Conservation (phyloP, 2,113 vertebrate species). For the Neogobius melanostomus region DNA sequence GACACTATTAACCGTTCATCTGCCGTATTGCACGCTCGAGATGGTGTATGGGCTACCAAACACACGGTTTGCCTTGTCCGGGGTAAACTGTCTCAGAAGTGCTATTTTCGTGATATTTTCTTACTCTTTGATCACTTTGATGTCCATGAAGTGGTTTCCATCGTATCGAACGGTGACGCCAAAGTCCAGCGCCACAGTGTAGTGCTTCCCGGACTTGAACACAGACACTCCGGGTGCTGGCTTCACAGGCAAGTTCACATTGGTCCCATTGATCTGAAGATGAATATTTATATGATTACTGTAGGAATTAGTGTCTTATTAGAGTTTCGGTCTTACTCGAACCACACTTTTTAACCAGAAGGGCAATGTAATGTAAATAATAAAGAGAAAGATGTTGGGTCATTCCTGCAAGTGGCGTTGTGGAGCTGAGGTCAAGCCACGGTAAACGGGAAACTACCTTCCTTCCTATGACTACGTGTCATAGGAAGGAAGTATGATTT, state of each 20-base stretch:
- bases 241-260: slow-evolving; percentile 54
- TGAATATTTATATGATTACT: neutral
- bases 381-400: no score
- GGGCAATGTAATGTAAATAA: no score
- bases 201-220: slow-evolving; percentile 60
- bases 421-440: no score
- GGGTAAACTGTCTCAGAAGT: no score
- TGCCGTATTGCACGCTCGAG: no score
- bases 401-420: no score
- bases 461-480: no score
- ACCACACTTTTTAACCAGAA: neutral
- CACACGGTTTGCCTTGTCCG: no score
- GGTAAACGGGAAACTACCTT: no score
- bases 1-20: no score
- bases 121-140: slow-evolving; percentile 78
- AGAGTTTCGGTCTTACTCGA: neutral
- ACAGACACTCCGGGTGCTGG: slow-evolving; percentile 49
- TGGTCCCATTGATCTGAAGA: slow-evolving; percentile 64
- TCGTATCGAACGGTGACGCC: slow-evolving; percentile 78
- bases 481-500: no score
- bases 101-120: slow-evolving; percentile 7
- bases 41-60: no score
- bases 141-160: slow-evolving; percentile 75
- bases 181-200: slow-evolving; percentile 65
- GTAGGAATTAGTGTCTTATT: neutral